Evolutionary conservation across 2,888 invertebrate genomes (phyloP).

Genomic region (Arrhopalites spinosus): DNA sequence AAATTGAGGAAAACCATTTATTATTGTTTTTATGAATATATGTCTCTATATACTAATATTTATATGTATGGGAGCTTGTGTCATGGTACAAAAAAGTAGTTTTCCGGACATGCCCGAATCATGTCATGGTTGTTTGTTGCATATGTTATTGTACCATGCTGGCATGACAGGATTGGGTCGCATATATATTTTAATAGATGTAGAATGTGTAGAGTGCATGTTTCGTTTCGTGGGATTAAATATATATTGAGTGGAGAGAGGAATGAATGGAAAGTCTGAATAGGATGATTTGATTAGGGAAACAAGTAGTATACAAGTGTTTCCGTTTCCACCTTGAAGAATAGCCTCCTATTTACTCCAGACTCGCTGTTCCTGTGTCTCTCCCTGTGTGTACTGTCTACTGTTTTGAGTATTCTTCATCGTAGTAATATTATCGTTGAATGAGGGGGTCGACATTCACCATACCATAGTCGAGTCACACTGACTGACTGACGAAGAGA

Average conservation of each 20-base stretch:
- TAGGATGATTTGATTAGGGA: constrained; percentile 44
- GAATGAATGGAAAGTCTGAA: constrained; percentile 35
- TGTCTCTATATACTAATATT: background rate
- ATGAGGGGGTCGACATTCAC: constrained; percentile 6
- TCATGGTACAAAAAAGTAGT: constrained; percentile 10
- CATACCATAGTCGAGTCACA: constrained; percentile 1
- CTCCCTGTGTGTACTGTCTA: too few species aligned
- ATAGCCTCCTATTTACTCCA: constrained; percentile 28
- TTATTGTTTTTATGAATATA: too few species aligned
- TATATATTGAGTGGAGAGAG: constrained; percentile 34
- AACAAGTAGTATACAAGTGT: constrained; percentile 41
- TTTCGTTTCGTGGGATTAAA: constrained; percentile 36
- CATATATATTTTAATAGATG: constrained; percentile 2
- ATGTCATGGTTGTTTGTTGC: constrained; percentile 27
- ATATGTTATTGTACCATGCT: constrained; percentile 11
- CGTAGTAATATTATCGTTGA: background rate
- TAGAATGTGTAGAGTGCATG: too few species aligned
- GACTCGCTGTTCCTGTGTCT: constrained; percentile 2
- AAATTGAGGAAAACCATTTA: too few species aligned
- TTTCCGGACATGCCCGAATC: constrained; percentile 32
- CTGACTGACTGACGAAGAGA: background rate
- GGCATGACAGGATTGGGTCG: constrained; percentile 34
- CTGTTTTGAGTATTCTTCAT: background rate
- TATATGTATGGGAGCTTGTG: background rate
- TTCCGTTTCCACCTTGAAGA: constrained; percentile 45